Percentiles rank a stretch among this genome's conserved stretches.
Evolutionary conservation across 1,140 invertebrate species (phyloP).

Genomic region (Phymastichus coffea): DNA sequence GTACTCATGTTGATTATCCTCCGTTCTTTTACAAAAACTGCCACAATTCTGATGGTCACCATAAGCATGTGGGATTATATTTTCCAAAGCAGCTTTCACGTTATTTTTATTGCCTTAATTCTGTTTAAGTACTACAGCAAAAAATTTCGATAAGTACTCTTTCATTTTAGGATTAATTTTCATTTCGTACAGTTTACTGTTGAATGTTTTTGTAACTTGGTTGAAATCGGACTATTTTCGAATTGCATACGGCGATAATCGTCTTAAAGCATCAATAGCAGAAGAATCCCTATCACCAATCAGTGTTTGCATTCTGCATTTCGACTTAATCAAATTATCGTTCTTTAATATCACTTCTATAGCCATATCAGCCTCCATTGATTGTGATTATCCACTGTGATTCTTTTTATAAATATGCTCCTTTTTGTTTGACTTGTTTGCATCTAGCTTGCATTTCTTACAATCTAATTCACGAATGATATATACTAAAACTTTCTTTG

Average conservation of each 20-base stretch:
- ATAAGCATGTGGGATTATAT: constrained; percentile 11
- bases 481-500: no score
- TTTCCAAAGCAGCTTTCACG: background rate
- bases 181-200: no score
- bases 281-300: constrained; percentile 1
- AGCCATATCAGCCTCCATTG: no score
- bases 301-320: background rate
- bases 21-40: background rate
- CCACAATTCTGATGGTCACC: background rate
- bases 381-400: no score
- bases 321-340: no score
- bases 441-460: no score
- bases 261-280: constrained; percentile 9
- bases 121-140: background rate
- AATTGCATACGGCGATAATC: constrained; percentile 6
- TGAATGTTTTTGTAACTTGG: constrained; percentile 11
- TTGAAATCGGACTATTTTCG: constrained; percentile 14
- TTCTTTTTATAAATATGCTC: no score
- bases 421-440: no score
- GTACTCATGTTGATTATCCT: background rate
- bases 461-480: no score
- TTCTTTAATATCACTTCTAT: no score
- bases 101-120: background rate
- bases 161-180: background rate
- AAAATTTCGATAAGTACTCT: constrained; percentile 1